Conservation (phyloP, 2,113 vertebrate genomes). For the Sturnus vulgaris region DNA sequence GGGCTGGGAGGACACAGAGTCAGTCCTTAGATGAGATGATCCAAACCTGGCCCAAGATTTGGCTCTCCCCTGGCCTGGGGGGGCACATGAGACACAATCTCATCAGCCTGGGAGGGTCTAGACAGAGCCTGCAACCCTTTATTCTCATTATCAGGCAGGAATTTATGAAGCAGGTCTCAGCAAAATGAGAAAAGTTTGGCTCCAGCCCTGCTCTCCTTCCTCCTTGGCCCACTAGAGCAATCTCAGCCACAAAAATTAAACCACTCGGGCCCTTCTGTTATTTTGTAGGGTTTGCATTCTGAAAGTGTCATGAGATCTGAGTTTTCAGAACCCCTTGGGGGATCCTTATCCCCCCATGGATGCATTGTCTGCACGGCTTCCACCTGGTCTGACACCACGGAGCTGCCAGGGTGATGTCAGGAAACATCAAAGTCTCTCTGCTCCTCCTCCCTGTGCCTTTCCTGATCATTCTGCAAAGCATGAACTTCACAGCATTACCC, state of each 20-base stretch:
- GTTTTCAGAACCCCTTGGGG: background rate
- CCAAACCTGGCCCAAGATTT: background rate
- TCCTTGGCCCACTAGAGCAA: background rate
- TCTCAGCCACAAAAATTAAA: background rate
- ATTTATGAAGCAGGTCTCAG: constrained; percentile 6
- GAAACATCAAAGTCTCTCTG: background rate
- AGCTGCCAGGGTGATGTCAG: background rate
- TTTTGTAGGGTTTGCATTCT: background rate
- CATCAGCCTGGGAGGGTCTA: background rate
- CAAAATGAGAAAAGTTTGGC: constrained; percentile 34
- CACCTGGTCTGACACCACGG: rapidly evolving
- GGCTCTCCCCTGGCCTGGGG: background rate
- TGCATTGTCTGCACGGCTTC: background rate
- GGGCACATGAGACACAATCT: background rate
- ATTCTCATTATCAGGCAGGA: background rate
- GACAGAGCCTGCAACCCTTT: background rate
- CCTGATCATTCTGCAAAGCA: background rate
- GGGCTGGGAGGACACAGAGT: background rate
- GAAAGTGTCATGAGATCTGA: background rate
- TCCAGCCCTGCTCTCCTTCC: background rate
- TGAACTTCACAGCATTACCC: background rate
- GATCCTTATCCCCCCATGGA: background rate
- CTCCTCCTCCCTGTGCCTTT: background rate
- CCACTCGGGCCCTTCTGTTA: background rate
- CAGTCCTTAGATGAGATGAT: background rate